Percentiles rank a stretch among this genome's conserved stretches.
Conservation (phyloP, 2,888 invertebrate genomes). For the Seira sanloemensis region DNA sequence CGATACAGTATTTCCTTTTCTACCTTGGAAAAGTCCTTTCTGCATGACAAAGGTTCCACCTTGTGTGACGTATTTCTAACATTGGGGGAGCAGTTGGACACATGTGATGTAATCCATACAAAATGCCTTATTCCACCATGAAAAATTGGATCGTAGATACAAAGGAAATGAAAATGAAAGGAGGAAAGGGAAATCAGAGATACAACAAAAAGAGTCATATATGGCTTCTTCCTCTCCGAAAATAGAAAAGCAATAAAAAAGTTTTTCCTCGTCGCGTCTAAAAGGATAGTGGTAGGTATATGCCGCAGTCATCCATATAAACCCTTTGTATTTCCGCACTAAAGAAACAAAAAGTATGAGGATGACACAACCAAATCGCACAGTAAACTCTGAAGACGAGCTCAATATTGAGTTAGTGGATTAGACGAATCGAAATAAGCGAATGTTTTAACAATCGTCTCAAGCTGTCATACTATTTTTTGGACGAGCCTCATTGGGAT, state of each 20-base stretch:
- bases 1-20: no score
- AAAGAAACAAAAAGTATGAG: neutral
- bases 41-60: no score
- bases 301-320: neutral
- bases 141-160: no score
- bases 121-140: slow-evolving; percentile 17
- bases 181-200: neutral
- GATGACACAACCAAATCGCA: neutral
- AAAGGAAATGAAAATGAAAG: neutral
- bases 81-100: neutral
- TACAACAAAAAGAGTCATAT: neutral
- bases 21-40: no score
- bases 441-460: neutral
- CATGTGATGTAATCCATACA: slow-evolving; percentile 25
- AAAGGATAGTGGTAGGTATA: no score
- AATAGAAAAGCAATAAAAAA: neutral
- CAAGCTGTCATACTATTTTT: slow-evolving; percentile 1
- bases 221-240: neutral
- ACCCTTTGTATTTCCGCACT: no score
- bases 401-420: neutral
- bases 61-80: neutral
- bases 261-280: neutral
- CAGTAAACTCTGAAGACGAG: neutral
- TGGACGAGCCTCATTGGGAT: neutral
- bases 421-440: neutral